Evolutionary conservation across 1,140 invertebrate species (phyloP), one percentile per base, ranked within the genome.

Genomic region (Acromyrmex charruanus): DNA sequence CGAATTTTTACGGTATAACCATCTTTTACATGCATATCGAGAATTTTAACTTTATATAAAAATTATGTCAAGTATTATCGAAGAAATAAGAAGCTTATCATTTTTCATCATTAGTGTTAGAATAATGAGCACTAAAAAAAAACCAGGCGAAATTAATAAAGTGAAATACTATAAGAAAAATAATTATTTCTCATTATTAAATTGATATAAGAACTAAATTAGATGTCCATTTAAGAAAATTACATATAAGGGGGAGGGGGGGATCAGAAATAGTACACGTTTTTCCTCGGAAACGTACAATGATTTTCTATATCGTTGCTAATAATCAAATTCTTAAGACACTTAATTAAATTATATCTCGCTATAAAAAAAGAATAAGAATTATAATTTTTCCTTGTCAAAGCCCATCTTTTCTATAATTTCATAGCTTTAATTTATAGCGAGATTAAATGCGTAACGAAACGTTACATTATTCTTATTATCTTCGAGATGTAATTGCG

Each of bases 401-500:
- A 10, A n/a, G 16, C 16, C 35, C 28, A 6, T 51, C 21, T 51
- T 31, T 35, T 21, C n/a, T 39, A 49, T 14, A 66, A 12, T 35
- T 44, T 35, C 3, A 10, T 44, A 25, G 21, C 12, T 51, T 72
- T 55, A 87, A 84, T 84, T 84, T 71, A 80, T 71, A 77, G 25
- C 10, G 35, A 84, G 25, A 84, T 87, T 39, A 61, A 82, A 61
- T 59, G 31, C 68, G 16, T 35, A 69, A 75, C 28, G 10, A 75
- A 68, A 59, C 18, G n/a, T 65, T 9, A 49, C 9, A 44, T 66
- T 55, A 72, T 28, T 63, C 25, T 81, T 44, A 31, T 75, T 55
- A 21, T 53, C 18, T 25, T 35, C 12, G 5, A 51, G 21, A 55
- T 84, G 51, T 63, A 55, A 88, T 61, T 39, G 7, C 0, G 10